These are phyloP conservation scores for Verasper variegatus DNA, from an alignment of 2,113 vertebrate species.

Conservation along the genomic window DNA sequence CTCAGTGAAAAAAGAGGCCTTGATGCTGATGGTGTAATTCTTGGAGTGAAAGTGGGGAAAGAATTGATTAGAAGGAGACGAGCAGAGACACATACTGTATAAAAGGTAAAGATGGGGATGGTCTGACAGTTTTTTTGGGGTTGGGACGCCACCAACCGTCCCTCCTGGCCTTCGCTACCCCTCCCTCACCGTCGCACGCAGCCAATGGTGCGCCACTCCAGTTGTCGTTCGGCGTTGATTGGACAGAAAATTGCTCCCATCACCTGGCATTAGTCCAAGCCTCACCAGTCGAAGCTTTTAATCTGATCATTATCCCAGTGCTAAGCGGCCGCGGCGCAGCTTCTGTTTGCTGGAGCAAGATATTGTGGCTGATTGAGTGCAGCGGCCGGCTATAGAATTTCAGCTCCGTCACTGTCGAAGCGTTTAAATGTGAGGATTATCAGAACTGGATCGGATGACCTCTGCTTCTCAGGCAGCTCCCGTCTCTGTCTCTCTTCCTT, in stretches of 20 bases:
- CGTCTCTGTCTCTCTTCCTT: background rate
- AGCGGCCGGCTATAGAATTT: slow-evolving; percentile 23
- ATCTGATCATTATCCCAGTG: slow-evolving; percentile 71
- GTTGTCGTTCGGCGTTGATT: slow-evolving; percentile 50
- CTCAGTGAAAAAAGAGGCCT: background rate
- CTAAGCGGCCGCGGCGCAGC: slow-evolving; percentile 54
- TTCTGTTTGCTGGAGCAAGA: slow-evolving; percentile 69
- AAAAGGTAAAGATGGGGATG: background rate
- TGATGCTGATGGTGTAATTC: slow-evolving; percentile 1
- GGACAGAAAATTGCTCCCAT: slow-evolving; percentile 69
- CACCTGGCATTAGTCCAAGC: slow-evolving; percentile 69
- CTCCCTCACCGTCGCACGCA: slow-evolving; percentile 15
- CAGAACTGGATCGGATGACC: slow-evolving; percentile 46
- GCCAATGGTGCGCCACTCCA: slow-evolving; percentile 47
- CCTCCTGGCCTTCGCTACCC: slow-evolving; percentile 67
- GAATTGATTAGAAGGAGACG: slow-evolving; percentile 13
- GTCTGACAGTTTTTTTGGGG: slow-evolving; percentile 47
- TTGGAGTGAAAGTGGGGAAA: slow-evolving; percentile 49
- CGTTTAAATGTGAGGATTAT: slow-evolving; percentile 56
- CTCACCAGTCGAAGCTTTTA: slow-evolving; percentile 72
- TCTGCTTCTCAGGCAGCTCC: slow-evolving; percentile 26
- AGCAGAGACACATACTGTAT: background rate
- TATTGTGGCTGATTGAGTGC: slow-evolving; percentile 57
- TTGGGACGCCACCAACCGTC: slow-evolving; percentile 70
- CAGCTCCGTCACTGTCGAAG: slow-evolving; percentile 21